phyloP scores from a whole-genome alignment of 1,140 invertebrate genomes.

The Hycleus cichorii region DNA sequence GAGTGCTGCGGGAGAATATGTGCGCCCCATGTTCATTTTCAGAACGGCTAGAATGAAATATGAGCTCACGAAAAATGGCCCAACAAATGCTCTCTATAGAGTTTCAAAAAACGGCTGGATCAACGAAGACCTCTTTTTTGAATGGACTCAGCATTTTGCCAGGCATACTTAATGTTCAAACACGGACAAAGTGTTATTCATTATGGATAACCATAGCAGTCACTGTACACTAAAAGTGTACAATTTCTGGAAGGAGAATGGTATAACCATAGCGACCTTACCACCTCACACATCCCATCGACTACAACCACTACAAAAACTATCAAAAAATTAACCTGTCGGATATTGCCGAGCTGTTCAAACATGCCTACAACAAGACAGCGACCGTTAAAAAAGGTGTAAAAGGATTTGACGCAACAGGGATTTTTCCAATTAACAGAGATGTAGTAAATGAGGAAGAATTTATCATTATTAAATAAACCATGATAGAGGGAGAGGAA shows the following conservation, averaged over 20 bases:
- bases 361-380: neutral
- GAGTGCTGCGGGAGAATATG: conserved; percentile 31
- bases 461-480: neutral
- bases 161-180: neutral
- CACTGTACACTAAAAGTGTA: conserved; percentile 6
- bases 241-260: conserved; percentile 22
- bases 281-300: conserved; percentile 8
- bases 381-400: neutral
- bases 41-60: neutral
- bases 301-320: neutral
- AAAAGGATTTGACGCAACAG: conserved; percentile 6
- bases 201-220: conserved; percentile 3
- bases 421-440: conserved; percentile 1
- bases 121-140: conserved; percentile 5
- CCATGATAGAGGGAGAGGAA: too few relatives aligned
- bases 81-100: neutral
- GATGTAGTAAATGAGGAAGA: neutral
- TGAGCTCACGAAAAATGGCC: neutral
- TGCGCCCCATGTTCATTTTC: conserved; percentile 11
- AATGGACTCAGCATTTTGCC: conserved; percentile 1
- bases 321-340: neutral
- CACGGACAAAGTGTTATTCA: neutral
- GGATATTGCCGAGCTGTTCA: conserved; percentile 1
- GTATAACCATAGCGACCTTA: neutral
- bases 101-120: conserved; percentile 2